Base-by-base conservation (phyloP, 2,797 vertebrate species). In the Eurystomus glaucurus region DNA sequence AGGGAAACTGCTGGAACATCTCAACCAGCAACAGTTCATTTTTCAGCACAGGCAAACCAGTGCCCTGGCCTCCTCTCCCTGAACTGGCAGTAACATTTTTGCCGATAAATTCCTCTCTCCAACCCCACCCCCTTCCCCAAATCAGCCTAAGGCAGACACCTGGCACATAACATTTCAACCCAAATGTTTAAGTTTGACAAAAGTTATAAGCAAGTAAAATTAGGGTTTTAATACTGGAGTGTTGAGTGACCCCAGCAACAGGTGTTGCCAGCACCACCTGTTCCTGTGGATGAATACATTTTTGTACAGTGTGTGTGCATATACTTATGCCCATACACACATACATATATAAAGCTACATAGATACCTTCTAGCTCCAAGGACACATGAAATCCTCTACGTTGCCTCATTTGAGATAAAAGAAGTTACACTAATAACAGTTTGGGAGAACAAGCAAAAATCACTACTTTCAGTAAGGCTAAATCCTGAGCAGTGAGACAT, bases 131-230 rank as follows among this genome's bases (percentile, higher is more conserved):
- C 29, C 62, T 55, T 48, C 61, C 91, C 69, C 82, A 72, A 86
- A 82, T 79, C 55, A 96, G 97, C 97, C 96, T 94, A 94, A 96
- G 97, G 96, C 97, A 94, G 88, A 92, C 96, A 97, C 93, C 95
- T 97, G 96, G 95, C 92, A 96, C 80, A 95, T 96, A 94, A 96
- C 97, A 93, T 92, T 96, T 88, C 88, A 96, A 93, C 82, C 71
- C 95, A 91, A 97, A 95, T 91, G 94, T 85, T 96, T 93, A 92
- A 92, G 80, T 96, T 95, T 90, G 93, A 97, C 91, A 91, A 97
- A 97, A 97, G 85, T 96, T 96, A 94, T 77, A 97, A 94, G 90
- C 88, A 95, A 97, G 93, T 96, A 96, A 95, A 96, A 96, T 96
- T 88, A 95, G 92, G 80, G 80, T 84, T 94, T 96, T 96, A 95